These are phyloP conservation scores for Leucoma salicis DNA, from an alignment of 2,888 invertebrate genomes.

Conservation along the genomic window DNA sequence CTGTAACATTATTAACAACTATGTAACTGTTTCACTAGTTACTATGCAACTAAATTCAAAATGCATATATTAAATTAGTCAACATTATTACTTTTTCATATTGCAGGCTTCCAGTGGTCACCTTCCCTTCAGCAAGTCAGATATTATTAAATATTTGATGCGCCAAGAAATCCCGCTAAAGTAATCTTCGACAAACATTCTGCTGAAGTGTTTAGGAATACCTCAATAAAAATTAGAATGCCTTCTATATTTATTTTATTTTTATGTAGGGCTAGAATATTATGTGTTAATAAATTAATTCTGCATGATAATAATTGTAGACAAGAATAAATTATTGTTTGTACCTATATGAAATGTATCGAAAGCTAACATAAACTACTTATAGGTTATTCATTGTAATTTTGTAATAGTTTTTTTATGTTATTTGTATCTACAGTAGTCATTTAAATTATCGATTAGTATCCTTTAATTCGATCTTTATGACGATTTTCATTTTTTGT, in stretches of 20 bases:
- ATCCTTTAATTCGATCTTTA: too few relatives aligned
- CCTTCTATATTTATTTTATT: constrained; percentile 9
- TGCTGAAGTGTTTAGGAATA: constrained; percentile 19
- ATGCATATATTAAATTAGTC: not conserved
- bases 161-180: constrained; percentile 24
- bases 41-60: not conserved
- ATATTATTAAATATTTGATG: constrained; percentile 38
- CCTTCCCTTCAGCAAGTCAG: constrained; percentile 42
- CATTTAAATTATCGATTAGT: too few relatives aligned
- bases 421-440: too few relatives aligned
- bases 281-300: constrained; percentile 9
- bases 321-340: not conserved
- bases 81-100: constrained; percentile 7
- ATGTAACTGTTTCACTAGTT: not conserved
- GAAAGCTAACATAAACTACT: not conserved
- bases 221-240: constrained; percentile 15
- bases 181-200: constrained; percentile 14
- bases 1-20: not conserved
- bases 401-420: not conserved
- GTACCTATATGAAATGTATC: not conserved
- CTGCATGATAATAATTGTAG: not conserved
- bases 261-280: constrained; percentile 18
- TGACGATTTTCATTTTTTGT: too few relatives aligned
- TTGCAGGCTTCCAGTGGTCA: constrained; percentile 56
- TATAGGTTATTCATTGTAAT: not conserved